Evolutionary conservation across 2,888 invertebrate genomes (phyloP), one percentile per base, ranked within the genome.

Genomic region (Tholera decimalis): DNA sequence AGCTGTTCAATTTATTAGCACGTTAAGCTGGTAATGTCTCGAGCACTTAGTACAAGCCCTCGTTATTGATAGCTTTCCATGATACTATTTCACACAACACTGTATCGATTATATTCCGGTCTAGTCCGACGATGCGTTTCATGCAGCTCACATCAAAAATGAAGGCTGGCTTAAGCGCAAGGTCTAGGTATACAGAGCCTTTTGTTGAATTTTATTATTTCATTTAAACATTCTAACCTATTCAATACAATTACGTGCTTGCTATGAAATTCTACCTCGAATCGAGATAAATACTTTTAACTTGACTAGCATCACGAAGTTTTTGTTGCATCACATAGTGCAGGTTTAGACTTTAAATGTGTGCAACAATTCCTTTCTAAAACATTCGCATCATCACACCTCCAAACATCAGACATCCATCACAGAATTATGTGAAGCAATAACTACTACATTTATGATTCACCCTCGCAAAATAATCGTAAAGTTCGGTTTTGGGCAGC

Each of bases 1-100:
- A 85, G 85, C 85, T 86, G 82, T 84, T 87, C 87, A 86, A 87
- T 89, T 89, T 88, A 90, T 90, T 88, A 90, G 83, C 86, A 84
- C 83, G 83, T 85, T 84, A 87, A 89, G 88, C 88, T 86, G 85
- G 83, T 90, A 89, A 89, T 87, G 88, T 90, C 85, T 84, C 72
- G 80, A 83, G 84, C 89, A 88, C 91, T 91, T 89, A 89, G 87
- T 84, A 84, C 83, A 82, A 82, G 75, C 77, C 78, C 74, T 68
- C 79, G 82, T 81, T 88, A 88, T 85, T 88, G 87, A 89, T 87
- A 86, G 83, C 82, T 73, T 68, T 67, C 73, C 77, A 71, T 74
- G 82, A 85, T 82, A 84, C 61, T 81, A 79, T 84, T 82, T 82
- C 79, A 75, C 80, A 81, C 77, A 75, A 81, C 82, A 73, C 66